These are phyloP conservation scores for Phalacrocorax brasilianus DNA, from an alignment of 2,113 vertebrate genomes.

Conservation along the genomic window DNA sequence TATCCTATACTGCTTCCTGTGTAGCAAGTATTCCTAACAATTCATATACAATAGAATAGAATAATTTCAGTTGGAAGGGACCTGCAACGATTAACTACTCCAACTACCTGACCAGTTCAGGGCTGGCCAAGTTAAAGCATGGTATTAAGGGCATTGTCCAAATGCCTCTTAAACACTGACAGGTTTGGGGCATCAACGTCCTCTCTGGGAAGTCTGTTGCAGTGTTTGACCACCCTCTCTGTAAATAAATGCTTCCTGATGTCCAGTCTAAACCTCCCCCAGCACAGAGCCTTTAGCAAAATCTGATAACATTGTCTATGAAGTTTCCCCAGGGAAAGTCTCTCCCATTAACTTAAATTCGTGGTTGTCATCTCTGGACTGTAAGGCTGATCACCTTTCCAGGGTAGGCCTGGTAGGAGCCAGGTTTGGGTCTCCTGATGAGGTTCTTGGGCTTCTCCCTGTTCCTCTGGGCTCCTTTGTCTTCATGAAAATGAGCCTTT, in stretches of 20 bases:
- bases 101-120: neutral
- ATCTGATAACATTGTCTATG: neutral
- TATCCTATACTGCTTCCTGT: neutral
- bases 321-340: neutral
- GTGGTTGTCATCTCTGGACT: neutral
- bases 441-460: neutral
- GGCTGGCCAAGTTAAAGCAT: neutral
- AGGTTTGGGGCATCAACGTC: neutral
- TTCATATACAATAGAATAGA: neutral
- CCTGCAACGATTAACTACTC: neutral
- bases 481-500: neutral
- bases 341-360: neutral
- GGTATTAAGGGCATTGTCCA: neutral
- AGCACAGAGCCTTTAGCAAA: neutral
- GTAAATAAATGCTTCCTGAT: neutral
- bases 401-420: neutral
- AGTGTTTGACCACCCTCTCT: neutral
- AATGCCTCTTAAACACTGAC: neutral
- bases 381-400: neutral
- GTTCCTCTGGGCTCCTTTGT: neutral
- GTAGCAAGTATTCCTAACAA: neutral
- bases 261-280: no score
- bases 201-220: neutral
- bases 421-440: neutral
- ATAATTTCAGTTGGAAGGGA: neutral